Percentiles rank a stretch among this genome's conserved stretches.
These are phyloP conservation scores for Argyrosomus regius DNA, from an alignment of 2,797 vertebrate genomes.

Conservation along the genomic window DNA sequence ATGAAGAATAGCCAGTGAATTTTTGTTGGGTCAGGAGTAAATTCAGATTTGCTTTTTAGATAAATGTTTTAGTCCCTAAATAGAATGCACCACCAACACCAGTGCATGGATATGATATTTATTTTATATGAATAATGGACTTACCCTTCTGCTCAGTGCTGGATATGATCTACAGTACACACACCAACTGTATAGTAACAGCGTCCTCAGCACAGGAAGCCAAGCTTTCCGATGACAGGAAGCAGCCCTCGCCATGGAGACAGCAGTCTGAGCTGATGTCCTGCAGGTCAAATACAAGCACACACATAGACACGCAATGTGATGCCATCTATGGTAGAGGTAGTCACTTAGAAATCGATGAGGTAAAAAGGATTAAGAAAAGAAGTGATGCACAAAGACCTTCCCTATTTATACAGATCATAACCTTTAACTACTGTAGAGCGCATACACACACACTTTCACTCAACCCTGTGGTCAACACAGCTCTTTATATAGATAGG, in stretches of 20 bases:
- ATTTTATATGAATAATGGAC: background rate
- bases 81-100: background rate
- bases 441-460: constrained; percentile 31
- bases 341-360: constrained; percentile 21
- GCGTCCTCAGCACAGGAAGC: constrained; percentile 88
- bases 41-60: constrained; percentile 1
- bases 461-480: constrained; percentile 28
- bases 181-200: constrained; percentile 26
- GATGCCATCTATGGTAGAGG: constrained; percentile 48
- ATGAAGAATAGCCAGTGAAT: constrained; percentile 18
- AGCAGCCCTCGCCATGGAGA: constrained; percentile 90
- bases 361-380: constrained; percentile 39
- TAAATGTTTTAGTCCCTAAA: background rate
- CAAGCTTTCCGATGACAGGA: constrained; percentile 92
- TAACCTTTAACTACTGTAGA: constrained; percentile 58
- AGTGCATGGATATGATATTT: background rate
- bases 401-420: constrained; percentile 53
- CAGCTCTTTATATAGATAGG: constrained; percentile 61
- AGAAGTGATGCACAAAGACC: constrained; percentile 48
- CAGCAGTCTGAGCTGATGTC: constrained; percentile 86
- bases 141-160: background rate
- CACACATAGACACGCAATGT: constrained; percentile 47
- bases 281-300: constrained; percentile 82
- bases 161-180: constrained; percentile 15
- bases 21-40: background rate